Conservation (phyloP, 2,797 vertebrate genomes). For the Antrozous pallidus region DNA sequence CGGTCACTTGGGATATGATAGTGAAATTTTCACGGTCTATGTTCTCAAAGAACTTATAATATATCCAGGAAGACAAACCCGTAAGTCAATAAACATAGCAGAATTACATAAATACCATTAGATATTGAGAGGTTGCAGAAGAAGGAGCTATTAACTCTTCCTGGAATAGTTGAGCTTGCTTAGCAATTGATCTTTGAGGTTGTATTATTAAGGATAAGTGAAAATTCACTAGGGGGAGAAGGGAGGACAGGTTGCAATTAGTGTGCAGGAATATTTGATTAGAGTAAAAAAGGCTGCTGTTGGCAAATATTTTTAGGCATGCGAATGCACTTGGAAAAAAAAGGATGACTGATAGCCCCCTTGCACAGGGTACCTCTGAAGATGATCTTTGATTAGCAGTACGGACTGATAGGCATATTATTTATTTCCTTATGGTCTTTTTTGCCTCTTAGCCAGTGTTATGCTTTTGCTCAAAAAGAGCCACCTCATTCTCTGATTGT, state of each 20-base stretch:
- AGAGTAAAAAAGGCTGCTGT: background rate
- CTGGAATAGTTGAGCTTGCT: background rate
- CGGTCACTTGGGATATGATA: background rate
- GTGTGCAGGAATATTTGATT: background rate
- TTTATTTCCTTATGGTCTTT: conserved; percentile 58
- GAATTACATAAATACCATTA: background rate
- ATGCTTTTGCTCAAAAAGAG: conserved; percentile 70
- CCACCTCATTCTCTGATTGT: conserved; percentile 70
- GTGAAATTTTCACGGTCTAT: background rate
- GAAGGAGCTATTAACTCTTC: background rate
- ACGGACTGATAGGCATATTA: background rate
- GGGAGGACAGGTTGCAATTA: background rate
- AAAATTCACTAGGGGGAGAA: background rate
- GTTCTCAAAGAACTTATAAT: background rate
- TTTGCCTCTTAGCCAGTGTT: conserved; percentile 51
- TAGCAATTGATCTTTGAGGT: background rate
- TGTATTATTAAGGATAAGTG: background rate
- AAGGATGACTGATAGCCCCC: background rate
- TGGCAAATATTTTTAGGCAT: background rate
- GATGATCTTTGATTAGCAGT: background rate
- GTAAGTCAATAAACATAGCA: background rate
- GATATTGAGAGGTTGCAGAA: background rate
- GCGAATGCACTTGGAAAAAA: background rate
- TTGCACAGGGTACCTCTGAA: background rate
- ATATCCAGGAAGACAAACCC: background rate